Evolutionary conservation across 1,140 invertebrate species (phyloP), one percentile per base, ranked within the genome.

Genomic region (Hyles vespertilio): DNA sequence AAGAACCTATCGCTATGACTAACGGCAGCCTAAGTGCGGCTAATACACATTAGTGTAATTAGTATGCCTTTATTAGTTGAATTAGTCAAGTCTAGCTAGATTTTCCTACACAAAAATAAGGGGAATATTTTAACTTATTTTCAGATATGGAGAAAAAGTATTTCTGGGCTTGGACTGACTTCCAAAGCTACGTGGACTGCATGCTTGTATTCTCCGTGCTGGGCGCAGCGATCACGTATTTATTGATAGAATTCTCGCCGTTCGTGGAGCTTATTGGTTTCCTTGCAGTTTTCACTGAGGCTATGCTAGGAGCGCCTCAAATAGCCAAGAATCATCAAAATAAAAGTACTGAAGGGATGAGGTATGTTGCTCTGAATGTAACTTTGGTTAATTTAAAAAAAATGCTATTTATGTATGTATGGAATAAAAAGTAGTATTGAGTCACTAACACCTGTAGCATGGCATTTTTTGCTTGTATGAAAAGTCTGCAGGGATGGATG

Each of bases 141-240:
- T 81, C 90, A 98, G 96, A 98, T 93, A 95, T 98, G 88, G 95
- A 98, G 78, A 90, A 92, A 72, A 94, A 94, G 76, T 95, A 96
- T 90, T 99, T 99, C 92, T 99, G 98, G 98, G 95, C 96, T 79
- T 99, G 98, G 98, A 98, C 97, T 59, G 98, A 99, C 89, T 98
- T 99, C 82, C 94, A 96, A 80, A 99, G 97, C 49, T 99, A 99
- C 77, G 74, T 99, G 61, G 95, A 99, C 78, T 99, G 97, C 80
- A 94, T 98, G 90, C 85, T 96, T 51, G 91, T 95, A 2, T 98
- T 99, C 86, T 94, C 95, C 55, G 92, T 95, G 11, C 79, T 95
- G 5, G 93, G 95, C 32, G 95, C 96, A 44, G 81, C 96, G 12
- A 76, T 98, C 34, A 99, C 97, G 79, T 99, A 97, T 88, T 76